Percentiles rank a stretch among this genome's conserved stretches.
phyloP scores from a whole-genome alignment of 2,797 vertebrate genomes.

The Amphiprion clarkii region DNA sequence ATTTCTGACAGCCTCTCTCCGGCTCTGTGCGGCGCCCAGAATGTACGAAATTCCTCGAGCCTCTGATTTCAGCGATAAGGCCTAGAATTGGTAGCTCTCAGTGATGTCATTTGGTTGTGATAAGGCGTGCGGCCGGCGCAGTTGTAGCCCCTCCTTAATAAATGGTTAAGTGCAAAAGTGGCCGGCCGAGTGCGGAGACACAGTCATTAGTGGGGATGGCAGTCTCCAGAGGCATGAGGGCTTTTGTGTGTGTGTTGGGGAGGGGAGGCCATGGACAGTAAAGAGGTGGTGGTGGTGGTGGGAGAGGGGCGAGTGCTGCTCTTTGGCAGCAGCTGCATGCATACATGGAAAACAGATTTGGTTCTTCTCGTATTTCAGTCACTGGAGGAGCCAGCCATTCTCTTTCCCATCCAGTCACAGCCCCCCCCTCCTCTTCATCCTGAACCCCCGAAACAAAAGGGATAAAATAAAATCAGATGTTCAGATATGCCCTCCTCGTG shows the following conservation, averaged over 20 bases:
- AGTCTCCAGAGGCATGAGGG: slow-evolving; percentile 57
- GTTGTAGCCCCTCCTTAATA: slow-evolving; percentile 52
- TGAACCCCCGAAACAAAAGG: slow-evolving; percentile 66
- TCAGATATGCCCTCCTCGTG: slow-evolving; percentile 57
- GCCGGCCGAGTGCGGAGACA: slow-evolving; percentile 65
- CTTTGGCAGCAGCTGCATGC: slow-evolving; percentile 83
- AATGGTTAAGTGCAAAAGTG: slow-evolving; percentile 69
- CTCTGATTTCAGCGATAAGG: slow-evolving; percentile 78
- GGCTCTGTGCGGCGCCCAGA: slow-evolving; percentile 33
- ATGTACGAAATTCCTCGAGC: slow-evolving; percentile 60
- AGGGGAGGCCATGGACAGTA: slow-evolving; percentile 69
- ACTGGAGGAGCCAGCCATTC: slow-evolving; percentile 71
- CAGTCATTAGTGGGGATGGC: slow-evolving; percentile 74
- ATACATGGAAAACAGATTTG: slow-evolving; percentile 86
- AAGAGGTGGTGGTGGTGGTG: slow-evolving; percentile 47
- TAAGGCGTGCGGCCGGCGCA: slow-evolving; percentile 57
- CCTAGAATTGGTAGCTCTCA: slow-evolving; percentile 61
- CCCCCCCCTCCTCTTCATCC: slow-evolving; percentile 28
- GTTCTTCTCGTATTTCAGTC: slow-evolving; percentile 83
- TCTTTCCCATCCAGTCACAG: slow-evolving; percentile 77
- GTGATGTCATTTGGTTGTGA: slow-evolving; percentile 68
- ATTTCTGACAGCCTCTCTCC: slow-evolving; percentile 69
- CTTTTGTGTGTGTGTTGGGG: slow-evolving; percentile 47
- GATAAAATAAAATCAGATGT: slow-evolving; percentile 81
- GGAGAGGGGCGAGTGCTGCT: slow-evolving; percentile 58